Conservation (phyloP, 2,797 vertebrate species). For the Notolabrus celidotus region DNA sequence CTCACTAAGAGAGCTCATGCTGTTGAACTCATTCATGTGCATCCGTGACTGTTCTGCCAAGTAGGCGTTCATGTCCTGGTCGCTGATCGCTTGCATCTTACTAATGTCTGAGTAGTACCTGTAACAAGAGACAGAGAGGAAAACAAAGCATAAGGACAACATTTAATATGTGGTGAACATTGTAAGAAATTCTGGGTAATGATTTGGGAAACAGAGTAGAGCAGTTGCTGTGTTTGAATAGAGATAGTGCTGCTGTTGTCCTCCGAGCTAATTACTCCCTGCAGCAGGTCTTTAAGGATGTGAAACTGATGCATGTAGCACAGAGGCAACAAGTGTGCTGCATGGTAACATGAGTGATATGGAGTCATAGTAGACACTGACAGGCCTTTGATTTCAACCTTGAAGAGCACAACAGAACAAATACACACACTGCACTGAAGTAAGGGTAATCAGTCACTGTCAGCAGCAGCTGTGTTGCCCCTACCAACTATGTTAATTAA, state of each 20-base stretch:
- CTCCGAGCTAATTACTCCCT: conserved; percentile 14
- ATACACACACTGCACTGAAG: conserved; percentile 67
- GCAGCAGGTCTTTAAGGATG: conserved; percentile 18
- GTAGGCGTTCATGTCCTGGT: conserved; percentile 99
- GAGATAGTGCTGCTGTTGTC: conserved; percentile 14
- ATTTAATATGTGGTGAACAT: neutral
- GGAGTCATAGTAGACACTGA: conserved; percentile 51
- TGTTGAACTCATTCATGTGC: conserved; percentile 99
- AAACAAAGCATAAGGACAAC: conserved; percentile 30
- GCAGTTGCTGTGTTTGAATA: conserved; percentile 10
- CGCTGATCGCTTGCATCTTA: conserved; percentile 98
- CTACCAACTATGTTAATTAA: conserved; percentile 96
- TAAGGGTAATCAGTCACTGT: conserved; percentile 93
- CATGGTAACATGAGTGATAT: conserved; percentile 55
- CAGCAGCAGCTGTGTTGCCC: conserved; percentile 91
- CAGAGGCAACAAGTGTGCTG: conserved; percentile 38
- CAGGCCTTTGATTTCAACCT: conserved; percentile 45
- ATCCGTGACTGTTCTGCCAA: conserved; percentile 98
- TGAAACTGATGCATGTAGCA: conserved; percentile 4
- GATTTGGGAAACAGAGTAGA: conserved; percentile 14
- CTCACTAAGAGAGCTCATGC: conserved; percentile 97
- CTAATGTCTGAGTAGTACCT: conserved; percentile 98
- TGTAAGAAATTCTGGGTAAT: neutral
- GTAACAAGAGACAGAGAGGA: conserved; percentile 17
- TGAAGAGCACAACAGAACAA: conserved; percentile 32